A percentile compares a stretch with the other conserved stretches of the same genome.
These are phyloP conservation scores for Gymnocypris eckloni DNA, from an alignment of 2,797 vertebrate genomes.

Conservation along the genomic window DNA sequence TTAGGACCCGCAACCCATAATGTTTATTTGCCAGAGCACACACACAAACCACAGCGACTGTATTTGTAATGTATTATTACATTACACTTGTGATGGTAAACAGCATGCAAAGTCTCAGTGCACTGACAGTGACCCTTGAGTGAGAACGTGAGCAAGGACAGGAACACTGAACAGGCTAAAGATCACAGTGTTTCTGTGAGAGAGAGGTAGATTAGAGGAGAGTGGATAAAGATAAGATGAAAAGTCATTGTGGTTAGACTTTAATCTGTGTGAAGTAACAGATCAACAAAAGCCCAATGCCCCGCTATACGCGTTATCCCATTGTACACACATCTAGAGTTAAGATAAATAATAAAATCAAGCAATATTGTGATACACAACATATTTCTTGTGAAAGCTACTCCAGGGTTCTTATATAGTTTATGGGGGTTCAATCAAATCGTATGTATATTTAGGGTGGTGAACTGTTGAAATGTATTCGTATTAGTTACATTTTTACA, in stretches of 20 bases:
- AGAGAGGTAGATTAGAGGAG: slow-evolving; percentile 15
- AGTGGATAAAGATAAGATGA: slow-evolving; percentile 18
- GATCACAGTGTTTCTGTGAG: slow-evolving; percentile 26
- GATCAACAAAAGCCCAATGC: neutral
- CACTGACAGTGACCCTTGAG: slow-evolving; percentile 3
- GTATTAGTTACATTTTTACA: neutral
- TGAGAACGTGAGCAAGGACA: slow-evolving; percentile 10
- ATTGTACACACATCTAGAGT: neutral
- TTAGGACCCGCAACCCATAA: neutral
- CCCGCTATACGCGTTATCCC: neutral
- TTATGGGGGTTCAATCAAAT: neutral
- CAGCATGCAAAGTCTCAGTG: neutral
- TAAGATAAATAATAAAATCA: neutral
- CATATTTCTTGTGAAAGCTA: neutral
- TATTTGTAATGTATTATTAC: neutral
- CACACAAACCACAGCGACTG: neutral
- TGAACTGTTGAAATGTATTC: neutral
- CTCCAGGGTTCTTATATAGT: neutral
- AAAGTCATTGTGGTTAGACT: slow-evolving; percentile 22
- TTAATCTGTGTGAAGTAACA: slow-evolving; percentile 30
- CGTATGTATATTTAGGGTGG: neutral
- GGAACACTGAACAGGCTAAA: slow-evolving; percentile 36
- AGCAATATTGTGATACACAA: neutral
- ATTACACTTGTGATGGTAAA: neutral
- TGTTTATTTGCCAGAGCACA: neutral